Percentiles rank a stretch among this genome's conserved stretches.
phyloP scores from a whole-genome alignment of 2,888 invertebrate species.

The Adineta ricciae region DNA sequence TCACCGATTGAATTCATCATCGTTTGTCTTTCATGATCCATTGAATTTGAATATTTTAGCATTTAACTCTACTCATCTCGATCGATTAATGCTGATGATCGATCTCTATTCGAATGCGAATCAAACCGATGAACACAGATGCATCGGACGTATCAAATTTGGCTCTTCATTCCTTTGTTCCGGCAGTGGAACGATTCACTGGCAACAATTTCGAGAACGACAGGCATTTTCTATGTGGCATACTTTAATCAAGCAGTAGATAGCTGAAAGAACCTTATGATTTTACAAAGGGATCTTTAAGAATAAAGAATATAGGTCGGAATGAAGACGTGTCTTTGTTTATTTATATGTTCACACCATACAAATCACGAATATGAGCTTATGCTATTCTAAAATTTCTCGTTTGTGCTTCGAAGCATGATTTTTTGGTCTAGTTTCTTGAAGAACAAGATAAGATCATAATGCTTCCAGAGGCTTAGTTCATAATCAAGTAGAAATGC shows the following conservation, averaged over 20 bases:
- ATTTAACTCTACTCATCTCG: neutral
- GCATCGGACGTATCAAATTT: neutral
- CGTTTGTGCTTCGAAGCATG: no score
- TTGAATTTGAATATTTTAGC: neutral
- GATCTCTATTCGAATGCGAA: neutral
- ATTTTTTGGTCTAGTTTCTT: no score
- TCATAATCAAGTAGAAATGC: no score
- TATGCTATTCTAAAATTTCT: no score
- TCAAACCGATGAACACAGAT: neutral
- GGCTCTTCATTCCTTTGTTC: neutral
- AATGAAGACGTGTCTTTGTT: no score
- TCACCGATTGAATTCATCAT: neutral
- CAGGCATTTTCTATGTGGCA: constrained; percentile 16
- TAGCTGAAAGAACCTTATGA: no score
- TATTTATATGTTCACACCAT: no score
- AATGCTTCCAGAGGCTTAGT: no score
- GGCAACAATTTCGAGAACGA: neutral
- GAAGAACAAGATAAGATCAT: no score
- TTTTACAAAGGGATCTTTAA: no score
- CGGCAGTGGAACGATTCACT: neutral
- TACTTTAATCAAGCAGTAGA: neutral
- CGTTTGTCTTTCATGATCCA: neutral
- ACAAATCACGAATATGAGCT: no score
- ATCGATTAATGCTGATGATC: neutral
- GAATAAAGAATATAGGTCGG: no score